phyloP scores from a whole-genome alignment of 2,113 vertebrate species.

The Aptenodytes forsteri region DNA sequence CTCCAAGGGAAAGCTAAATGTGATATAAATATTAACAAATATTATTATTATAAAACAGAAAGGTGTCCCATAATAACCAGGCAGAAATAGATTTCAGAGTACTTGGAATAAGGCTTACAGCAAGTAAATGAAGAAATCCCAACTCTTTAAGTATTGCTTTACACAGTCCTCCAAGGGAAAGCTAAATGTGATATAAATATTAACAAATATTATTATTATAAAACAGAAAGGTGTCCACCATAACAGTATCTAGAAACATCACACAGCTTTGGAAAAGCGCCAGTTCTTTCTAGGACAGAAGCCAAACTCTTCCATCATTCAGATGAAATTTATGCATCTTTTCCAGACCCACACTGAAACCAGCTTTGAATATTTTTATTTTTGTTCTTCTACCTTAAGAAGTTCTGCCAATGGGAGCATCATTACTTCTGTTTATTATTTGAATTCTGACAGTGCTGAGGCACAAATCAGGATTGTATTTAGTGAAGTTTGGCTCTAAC shows the following conservation, averaged over 20 bases:
- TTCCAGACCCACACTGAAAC: neutral
- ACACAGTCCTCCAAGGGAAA: neutral
- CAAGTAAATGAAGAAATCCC: neutral
- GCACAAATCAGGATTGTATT: neutral
- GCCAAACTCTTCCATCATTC: neutral
- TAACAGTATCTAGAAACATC: neutral
- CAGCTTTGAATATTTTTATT: neutral
- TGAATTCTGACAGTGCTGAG: neutral
- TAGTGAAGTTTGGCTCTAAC: neutral
- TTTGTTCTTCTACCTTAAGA: neutral
- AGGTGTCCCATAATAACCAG: too few species aligned
- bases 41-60: neutral
- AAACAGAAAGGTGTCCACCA: neutral
- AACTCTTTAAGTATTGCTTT: neutral
- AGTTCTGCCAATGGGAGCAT: neutral
- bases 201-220: neutral
- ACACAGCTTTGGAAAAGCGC: neutral
- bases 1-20: neutral
- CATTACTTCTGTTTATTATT: neutral
- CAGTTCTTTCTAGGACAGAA: neutral
- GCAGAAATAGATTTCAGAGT: too few species aligned
- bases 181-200: neutral
- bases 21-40: conserved; percentile 4
- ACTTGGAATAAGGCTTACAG: neutral
- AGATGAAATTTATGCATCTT: neutral